Evolutionary conservation across 37 sponge, comb jelly and placozoan species (phyloP).

Genomic region (Chondrilla cf. caribensis): DNA sequence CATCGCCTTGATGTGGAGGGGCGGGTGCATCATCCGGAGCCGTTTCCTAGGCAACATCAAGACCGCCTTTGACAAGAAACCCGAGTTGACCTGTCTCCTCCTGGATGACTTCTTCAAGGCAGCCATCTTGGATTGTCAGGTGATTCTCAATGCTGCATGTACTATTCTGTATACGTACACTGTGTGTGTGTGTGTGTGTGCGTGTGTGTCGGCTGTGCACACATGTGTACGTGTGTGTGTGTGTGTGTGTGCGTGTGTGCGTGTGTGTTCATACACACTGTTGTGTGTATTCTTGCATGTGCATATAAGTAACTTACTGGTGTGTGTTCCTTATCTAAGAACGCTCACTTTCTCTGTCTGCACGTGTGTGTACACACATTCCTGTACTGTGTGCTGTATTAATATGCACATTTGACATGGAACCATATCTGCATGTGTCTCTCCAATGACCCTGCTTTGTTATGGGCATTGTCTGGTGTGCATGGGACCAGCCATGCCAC

Average conservation of each 20-base stretch:
- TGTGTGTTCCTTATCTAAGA: too few species aligned
- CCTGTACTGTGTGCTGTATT: neutral
- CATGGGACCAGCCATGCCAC: too few species aligned
- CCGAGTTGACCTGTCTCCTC: conserved; percentile 69
- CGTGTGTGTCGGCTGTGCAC: neutral
- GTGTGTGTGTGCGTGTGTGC: conserved; percentile 27
- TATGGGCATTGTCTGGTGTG: too few species aligned
- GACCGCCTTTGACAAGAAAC: conserved; percentile 93
- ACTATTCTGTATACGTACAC: neutral
- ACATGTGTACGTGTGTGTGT: conserved; percentile 11
- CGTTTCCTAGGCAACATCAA: conserved; percentile 97
- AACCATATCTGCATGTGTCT: too few species aligned
- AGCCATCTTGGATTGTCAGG: conserved; percentile 73
- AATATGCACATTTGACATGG: too few species aligned
- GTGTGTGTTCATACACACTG: too few species aligned
- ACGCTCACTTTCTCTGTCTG: too few species aligned
- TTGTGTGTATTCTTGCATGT: too few species aligned
- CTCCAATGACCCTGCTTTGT: too few species aligned
- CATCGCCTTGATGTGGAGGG: conserved; percentile 99
- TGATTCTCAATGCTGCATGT: neutral
- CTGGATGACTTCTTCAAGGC: conserved; percentile 94
- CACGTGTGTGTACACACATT: neutral
- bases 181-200: conserved; percentile 5
- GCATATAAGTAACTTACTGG: too few species aligned
- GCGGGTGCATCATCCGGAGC: conserved; percentile 98